These are phyloP conservation scores for Coecobrya sp. DNA, from an alignment of 2,888 invertebrate species.

Conservation along the genomic window DNA sequence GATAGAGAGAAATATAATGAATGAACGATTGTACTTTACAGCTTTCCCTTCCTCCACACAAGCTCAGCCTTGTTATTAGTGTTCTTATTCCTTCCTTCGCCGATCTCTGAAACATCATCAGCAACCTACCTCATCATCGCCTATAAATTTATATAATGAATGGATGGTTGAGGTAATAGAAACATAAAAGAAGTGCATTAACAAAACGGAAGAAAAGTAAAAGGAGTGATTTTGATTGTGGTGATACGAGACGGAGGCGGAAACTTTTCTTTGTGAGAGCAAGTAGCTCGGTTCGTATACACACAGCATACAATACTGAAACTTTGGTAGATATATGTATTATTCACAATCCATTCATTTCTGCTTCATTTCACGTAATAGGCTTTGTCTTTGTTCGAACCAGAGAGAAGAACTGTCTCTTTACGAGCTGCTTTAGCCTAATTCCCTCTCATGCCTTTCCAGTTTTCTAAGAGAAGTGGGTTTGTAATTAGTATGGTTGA, in stretches of 20 bases:
- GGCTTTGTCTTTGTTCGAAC: conserved; percentile 7
- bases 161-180: neutral
- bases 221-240: conserved; percentile 50
- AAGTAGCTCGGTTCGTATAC: neutral
- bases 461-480: conserved; percentile 5
- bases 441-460: neutral
- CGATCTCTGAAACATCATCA: conserved; percentile 2
- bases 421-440: neutral
- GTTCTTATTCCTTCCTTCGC: neutral
- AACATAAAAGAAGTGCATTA: conserved; percentile 19
- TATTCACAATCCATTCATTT: conserved; percentile 30
- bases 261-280: neutral
- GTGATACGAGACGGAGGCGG: neutral
- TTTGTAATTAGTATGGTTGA: conserved; percentile 34
- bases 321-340: neutral
- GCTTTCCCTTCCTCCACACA: neutral
- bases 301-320: neutral
- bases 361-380: conserved; percentile 38
- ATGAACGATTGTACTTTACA: conserved; percentile 2
- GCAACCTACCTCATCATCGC: neutral
- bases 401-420: neutral
- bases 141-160: conserved; percentile 24
- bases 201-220: conserved; percentile 8
- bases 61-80: conserved; percentile 10
- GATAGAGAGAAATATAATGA: conserved; percentile 29